These are phyloP conservation scores for Squalus acanthias DNA, from an alignment of 2,797 vertebrate species.

Conservation along the genomic window DNA sequence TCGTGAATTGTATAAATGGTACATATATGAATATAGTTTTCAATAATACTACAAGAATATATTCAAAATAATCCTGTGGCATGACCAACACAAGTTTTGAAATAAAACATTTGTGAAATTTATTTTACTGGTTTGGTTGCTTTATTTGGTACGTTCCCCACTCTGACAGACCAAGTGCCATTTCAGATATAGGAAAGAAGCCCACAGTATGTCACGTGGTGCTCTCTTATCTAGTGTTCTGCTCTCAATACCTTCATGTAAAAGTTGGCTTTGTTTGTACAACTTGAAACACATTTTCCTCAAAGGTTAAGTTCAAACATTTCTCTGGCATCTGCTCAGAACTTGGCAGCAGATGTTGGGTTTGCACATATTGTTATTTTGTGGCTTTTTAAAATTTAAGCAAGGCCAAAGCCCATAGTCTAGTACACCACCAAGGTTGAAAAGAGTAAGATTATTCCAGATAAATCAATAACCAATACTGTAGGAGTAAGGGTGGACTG, in stretches of 20 bases:
- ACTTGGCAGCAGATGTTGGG: neutral
- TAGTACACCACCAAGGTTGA: neutral
- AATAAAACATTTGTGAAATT: neutral
- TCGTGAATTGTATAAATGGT: neutral
- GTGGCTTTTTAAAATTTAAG: neutral
- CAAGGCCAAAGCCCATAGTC: neutral
- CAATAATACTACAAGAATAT: neutral
- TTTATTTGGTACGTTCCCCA: neutral
- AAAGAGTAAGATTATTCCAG: neutral
- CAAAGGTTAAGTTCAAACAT: neutral
- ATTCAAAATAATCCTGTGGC: neutral
- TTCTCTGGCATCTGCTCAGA: neutral
- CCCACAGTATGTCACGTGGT: no score
- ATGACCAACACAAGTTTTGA: neutral
- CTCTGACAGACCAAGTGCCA: neutral
- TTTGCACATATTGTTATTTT: neutral
- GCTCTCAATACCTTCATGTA: neutral
- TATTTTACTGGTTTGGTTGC: neutral
- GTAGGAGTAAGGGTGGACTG: neutral
- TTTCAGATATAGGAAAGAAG: neutral
- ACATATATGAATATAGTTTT: neutral
- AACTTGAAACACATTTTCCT: neutral
- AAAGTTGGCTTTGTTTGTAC: neutral
- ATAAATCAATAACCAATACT: neutral
- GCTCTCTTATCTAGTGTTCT: neutral